Evolutionary conservation across 2,888 invertebrate species (phyloP).

Genomic region (Drosophila quinaria): DNA sequence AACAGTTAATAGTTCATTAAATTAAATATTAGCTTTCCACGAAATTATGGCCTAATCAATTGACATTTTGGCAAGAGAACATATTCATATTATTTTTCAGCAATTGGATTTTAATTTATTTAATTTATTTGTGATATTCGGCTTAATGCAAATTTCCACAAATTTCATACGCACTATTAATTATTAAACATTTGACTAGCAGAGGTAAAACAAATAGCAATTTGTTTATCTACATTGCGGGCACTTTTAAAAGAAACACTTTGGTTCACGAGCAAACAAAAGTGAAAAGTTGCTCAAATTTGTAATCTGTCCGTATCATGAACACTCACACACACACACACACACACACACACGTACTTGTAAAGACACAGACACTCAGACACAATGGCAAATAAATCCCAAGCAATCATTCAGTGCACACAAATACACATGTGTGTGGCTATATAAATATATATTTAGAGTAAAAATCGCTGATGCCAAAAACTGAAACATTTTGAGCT

Average conservation of each 20-base stretch:
- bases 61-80: not conserved
- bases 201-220: constrained; percentile 2
- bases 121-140: not conserved
- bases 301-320: constrained; percentile 48
- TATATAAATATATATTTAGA: constrained; percentile 25
- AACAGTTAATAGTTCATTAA: not conserved
- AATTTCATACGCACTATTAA: constrained; percentile 14
- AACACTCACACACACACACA: constrained; percentile 1
- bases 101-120: constrained; percentile 2
- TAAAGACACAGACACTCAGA: constrained; percentile 4
- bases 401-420: constrained; percentile 69
- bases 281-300: constrained; percentile 58
- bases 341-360: constrained; percentile 5
- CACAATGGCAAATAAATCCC: constrained; percentile 52
- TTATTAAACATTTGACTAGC: constrained; percentile 19
- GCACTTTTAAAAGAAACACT: constrained; percentile 46
- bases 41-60: not conserved
- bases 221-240: constrained; percentile 30
- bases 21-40: not conserved
- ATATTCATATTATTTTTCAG: not conserved
- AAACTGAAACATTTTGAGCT: constrained; percentile 63
- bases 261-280: constrained; percentile 35
- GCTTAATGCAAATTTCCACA: constrained; percentile 1
- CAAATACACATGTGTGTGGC: constrained; percentile 3
- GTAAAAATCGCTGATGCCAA: constrained; percentile 77